Evolutionary conservation across 2,888 invertebrate genomes (phyloP), one percentile per base, ranked within the genome.

Genomic region (Cetonia aurata): DNA sequence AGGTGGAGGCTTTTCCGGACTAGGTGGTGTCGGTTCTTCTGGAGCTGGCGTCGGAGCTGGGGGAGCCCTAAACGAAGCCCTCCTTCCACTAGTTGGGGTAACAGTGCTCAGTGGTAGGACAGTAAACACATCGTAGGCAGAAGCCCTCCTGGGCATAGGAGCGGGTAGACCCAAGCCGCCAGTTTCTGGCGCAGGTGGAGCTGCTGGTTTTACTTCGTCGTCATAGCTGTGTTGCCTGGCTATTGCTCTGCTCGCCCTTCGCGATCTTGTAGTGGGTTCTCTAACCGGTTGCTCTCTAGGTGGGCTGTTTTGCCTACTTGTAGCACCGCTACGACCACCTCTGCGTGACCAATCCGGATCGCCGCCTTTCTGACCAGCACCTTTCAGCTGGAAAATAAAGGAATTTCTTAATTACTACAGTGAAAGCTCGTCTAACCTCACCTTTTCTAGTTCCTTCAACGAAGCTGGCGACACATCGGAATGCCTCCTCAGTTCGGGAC

Each of bases 391-490:
- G 80, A 80, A 80, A 25, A 4, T 25, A 25, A 25, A 25, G 9
- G 44, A 25, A n/a, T n/a, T n/a, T n/a, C n/a, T n/a, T n/a, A n/a
- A n/a, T n/a, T n/a, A n/a, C n/a, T n/a, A n/a, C n/a, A n/a, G n/a
- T 8, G 9, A 37, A 1, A 8, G 44, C 48, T 25, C 46, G 17
- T 17, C 52, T 15, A 19, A 37, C 33, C 85, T 86, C 88, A 94
- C 94, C 89, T 94, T 93, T 85, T 95, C 95, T n/a, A 95, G 87
- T 83, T 95, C 95, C 81, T 95, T 95, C 56, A 95, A 86, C 46
- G 94, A 94, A 1, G 94, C 94, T 12, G 95, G 94, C 10, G 95
- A 95, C 1, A 95, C 95, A 81, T 95, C 95, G 1, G 94, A 95
- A 81, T 95, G 95, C 44, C 95, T 86, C 17, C 95, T 87, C 8